These are phyloP conservation scores for Leptinotarsa juncta DNA, from an alignment of 2,888 invertebrate species.

Conservation along the genomic window DNA sequence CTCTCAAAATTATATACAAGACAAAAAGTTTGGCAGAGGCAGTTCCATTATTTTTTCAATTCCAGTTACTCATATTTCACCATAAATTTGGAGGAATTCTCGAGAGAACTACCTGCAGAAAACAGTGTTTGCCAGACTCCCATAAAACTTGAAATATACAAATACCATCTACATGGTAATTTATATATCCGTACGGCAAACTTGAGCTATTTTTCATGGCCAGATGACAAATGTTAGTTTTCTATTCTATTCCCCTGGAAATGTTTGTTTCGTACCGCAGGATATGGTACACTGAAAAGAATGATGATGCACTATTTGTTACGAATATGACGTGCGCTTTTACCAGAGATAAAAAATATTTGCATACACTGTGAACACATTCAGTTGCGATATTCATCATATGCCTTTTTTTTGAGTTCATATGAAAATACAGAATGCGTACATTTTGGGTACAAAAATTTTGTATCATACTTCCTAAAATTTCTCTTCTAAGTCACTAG, in stretches of 20 bases:
- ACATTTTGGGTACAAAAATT: too few species aligned
- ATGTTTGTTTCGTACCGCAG: constrained; percentile 39
- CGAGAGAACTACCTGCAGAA: constrained; percentile 25
- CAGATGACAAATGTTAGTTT: constrained; percentile 44
- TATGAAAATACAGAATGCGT: too few species aligned
- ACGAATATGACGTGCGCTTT: constrained; percentile 32
- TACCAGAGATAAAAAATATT: constrained; percentile 31
- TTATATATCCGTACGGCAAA: constrained; percentile 38
- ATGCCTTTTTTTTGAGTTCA: background rate
- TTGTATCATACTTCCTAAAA: too few species aligned
- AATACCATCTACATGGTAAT: constrained; percentile 43
- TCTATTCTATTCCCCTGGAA: constrained; percentile 42
- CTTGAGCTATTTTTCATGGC: constrained; percentile 42
- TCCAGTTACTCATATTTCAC: background rate
- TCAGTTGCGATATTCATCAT: constrained; percentile 9
- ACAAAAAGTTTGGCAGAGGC: background rate
- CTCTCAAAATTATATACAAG: too few species aligned
- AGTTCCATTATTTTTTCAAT: constrained; percentile 15
- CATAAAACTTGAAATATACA: constrained; percentile 42
- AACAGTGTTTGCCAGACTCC: constrained; percentile 31
- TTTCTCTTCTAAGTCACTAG: too few species aligned
- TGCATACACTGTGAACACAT: constrained; percentile 21
- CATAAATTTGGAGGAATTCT: constrained; percentile 28
- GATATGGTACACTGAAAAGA: constrained; percentile 34
- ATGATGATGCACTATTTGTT: constrained; percentile 38